Percentiles rank a stretch among this genome's conserved stretches.
Evolutionary conservation across 2,113 vertebrate genomes (phyloP).

Genomic region (Danionella cerebrum): DNA sequence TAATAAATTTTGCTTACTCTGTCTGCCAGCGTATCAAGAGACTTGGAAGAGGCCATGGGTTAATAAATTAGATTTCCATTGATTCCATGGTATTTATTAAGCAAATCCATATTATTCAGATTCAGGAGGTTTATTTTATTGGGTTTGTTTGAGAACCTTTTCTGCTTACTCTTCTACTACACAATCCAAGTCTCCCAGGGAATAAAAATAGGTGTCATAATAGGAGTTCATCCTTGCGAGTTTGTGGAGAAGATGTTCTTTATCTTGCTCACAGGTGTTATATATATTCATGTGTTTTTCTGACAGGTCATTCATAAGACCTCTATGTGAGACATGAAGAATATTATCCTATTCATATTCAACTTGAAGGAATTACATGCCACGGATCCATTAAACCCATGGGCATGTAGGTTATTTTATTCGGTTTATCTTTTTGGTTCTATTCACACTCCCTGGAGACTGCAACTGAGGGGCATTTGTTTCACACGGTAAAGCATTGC

Average conservation of each 20-base stretch:
- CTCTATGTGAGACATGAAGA: neutral
- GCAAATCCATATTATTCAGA: too few relatives aligned
- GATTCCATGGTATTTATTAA: too few relatives aligned
- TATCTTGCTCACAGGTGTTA: neutral
- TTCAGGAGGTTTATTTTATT: neutral
- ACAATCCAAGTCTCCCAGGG: neutral
- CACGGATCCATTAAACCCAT: neutral
- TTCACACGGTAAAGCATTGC: too few relatives aligned
- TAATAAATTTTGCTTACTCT: too few relatives aligned
- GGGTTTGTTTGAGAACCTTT: neutral
- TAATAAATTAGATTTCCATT: too few relatives aligned
- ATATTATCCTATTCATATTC: slow-evolving; percentile 3
- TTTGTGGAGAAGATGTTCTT: neutral
- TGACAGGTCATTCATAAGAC: slow-evolving; percentile 2
- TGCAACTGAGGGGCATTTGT: neutral
- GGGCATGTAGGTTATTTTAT: neutral
- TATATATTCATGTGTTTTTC: slow-evolving; percentile 14
- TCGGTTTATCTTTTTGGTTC: neutral
- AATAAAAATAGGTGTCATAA: neutral
- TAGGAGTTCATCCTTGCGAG: neutral
- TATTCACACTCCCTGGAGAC: neutral
- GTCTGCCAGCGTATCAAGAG: too few relatives aligned
- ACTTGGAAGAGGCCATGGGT: too few relatives aligned
- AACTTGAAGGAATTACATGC: neutral
- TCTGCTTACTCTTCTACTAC: neutral